These are phyloP conservation scores for Anguilla rostrata DNA, from an alignment of 2,113 vertebrate species.

Conservation along the genomic window DNA sequence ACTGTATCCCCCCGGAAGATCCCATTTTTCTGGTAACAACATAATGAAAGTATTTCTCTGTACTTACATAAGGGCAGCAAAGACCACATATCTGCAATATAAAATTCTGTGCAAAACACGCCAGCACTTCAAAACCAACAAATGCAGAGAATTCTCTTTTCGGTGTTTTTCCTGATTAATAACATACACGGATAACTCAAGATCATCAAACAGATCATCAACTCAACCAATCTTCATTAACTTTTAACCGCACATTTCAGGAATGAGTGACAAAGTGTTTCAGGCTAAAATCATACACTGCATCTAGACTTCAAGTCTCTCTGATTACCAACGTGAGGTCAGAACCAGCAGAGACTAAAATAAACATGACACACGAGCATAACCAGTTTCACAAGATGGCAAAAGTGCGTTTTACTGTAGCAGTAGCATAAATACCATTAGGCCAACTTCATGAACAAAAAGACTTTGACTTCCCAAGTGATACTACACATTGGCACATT, in stretches of 20 bases:
- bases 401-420: neutral
- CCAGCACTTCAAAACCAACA: neutral
- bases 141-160: neutral
- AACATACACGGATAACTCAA: neutral
- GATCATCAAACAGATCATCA: neutral
- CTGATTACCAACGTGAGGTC: neutral
- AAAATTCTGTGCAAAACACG: neutral
- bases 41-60: neutral
- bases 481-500: no score
- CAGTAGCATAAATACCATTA: neutral
- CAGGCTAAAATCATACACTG: neutral
- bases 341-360: neutral
- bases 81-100: neutral
- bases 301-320: neutral
- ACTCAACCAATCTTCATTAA: neutral
- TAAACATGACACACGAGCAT: neutral
- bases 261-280: neutral
- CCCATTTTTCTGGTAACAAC: constrained; percentile 4
- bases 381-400: neutral
- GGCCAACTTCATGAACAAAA: no score
- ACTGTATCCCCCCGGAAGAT: neutral
- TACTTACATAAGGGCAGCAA: neutral
- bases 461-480: no score
- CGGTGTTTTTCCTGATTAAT: neutral
- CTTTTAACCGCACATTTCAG: neutral